Conservation (phyloP, 2,113 vertebrate genomes). For the Taxidea taxus region DNA sequence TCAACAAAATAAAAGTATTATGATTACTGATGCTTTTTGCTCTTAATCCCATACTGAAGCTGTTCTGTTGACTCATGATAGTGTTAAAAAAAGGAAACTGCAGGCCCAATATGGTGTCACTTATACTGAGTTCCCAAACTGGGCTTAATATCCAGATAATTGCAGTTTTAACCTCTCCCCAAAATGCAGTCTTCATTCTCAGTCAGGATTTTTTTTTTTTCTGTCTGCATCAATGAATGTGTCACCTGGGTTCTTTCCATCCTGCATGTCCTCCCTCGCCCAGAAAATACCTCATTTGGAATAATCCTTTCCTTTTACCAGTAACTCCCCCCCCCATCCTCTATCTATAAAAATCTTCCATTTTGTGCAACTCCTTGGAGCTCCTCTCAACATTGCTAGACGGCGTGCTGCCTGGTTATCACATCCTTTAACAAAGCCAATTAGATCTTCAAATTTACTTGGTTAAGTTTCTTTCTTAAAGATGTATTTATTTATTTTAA, state of each 20-base stretch:
- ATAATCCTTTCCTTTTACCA: neutral
- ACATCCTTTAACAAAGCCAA: neutral
- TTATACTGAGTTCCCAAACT: neutral
- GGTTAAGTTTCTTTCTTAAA: neutral
- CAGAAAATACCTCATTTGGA: neutral
- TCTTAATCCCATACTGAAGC: neutral
- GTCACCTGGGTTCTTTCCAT: neutral
- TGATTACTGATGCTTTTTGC: slow-evolving; percentile 30
- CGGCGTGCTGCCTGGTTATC: neutral
- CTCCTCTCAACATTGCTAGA: neutral
- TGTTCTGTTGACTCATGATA: slow-evolving; percentile 25
- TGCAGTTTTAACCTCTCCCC: neutral
- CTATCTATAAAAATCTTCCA: neutral
- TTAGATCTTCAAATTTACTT: neutral
- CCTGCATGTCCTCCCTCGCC: too few species aligned
- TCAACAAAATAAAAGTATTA: slow-evolving; percentile 58
- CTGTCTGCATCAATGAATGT: neutral
- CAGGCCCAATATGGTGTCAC: neutral
- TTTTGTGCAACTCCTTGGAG: neutral
- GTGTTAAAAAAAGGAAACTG: neutral
- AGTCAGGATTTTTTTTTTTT: neutral
- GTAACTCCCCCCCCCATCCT: neutral
- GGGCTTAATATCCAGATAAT: neutral
- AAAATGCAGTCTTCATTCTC: neutral
- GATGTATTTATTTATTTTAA: neutral